phyloP scores from a whole-genome alignment of 2,797 vertebrate species.

The Phalloptychus januarius region DNA sequence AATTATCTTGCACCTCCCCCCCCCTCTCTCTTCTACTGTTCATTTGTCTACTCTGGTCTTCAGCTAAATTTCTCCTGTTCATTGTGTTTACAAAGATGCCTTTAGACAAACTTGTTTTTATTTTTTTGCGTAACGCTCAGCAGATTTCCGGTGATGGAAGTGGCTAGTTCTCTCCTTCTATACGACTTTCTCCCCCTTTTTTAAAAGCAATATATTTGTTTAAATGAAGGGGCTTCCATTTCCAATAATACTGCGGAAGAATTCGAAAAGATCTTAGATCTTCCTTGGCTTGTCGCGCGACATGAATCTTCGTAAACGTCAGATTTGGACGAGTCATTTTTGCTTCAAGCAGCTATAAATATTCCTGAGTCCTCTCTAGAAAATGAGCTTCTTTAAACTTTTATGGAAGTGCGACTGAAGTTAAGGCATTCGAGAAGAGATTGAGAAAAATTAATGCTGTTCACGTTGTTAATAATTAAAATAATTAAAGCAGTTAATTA shows the following conservation, averaged over 20 bases:
- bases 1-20: background rate
- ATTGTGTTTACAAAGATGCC: background rate
- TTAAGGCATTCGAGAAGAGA: background rate
- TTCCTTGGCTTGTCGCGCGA: background rate
- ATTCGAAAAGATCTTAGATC: background rate
- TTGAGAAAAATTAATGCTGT: background rate
- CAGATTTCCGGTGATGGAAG: background rate
- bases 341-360: background rate
- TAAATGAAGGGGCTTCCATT: background rate
- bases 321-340: background rate
- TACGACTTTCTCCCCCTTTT: background rate
- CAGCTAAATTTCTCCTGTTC: constrained; percentile 5
- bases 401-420: background rate
- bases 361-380: background rate
- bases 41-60: background rate
- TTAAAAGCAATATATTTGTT: background rate
- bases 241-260: background rate
- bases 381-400: background rate
- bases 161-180: background rate
- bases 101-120: background rate
- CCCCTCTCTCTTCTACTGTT: background rate
- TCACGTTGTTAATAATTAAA: background rate
- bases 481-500: background rate
- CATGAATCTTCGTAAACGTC: background rate
- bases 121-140: background rate